These are phyloP conservation scores for Axea sp. DNA, from an alignment of 2,888 invertebrate genomes.

Conservation along the genomic window DNA sequence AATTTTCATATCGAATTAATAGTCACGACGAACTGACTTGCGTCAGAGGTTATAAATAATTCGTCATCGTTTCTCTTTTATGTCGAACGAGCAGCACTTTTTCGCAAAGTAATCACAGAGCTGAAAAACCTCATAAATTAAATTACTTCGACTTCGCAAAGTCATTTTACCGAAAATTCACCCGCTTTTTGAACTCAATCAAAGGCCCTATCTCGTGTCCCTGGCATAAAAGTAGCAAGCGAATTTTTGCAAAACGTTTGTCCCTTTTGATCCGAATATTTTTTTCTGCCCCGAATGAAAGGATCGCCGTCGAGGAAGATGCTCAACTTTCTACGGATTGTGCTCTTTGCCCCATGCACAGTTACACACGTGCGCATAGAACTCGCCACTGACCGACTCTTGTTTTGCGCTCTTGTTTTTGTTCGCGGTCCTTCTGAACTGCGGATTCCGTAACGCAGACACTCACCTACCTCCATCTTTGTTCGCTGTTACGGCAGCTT, in stretches of 20 bases:
- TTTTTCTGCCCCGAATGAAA: slow-evolving; percentile 18
- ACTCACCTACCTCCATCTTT: slow-evolving; percentile 6
- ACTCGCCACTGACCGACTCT: slow-evolving; percentile 8
- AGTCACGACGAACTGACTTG: too few relatives aligned
- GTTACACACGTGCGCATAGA: slow-evolving; percentile 11
- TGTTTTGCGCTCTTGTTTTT: slow-evolving; percentile 14
- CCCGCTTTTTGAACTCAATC: background rate
- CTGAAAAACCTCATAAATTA: background rate
- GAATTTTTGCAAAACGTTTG: slow-evolving; percentile 9
- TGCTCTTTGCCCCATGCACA: slow-evolving; percentile 45
- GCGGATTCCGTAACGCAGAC: slow-evolving; percentile 17
- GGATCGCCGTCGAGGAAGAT: slow-evolving; percentile 6
- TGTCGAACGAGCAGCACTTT: background rate
- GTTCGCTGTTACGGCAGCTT: slow-evolving; percentile 8
- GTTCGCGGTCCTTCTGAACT: slow-evolving; percentile 26
- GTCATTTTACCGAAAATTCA: background rate
- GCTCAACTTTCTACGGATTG: slow-evolving; percentile 25
- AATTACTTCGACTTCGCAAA: background rate
- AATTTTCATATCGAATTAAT: too few relatives aligned
- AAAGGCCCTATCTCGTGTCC: background rate
- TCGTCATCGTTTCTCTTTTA: too few relatives aligned
- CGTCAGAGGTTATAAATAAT: too few relatives aligned
- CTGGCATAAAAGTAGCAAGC: slow-evolving; percentile 1
- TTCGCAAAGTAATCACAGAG: background rate
- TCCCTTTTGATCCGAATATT: slow-evolving; percentile 17